Base-by-base conservation (phyloP, 1,140 invertebrate species). In the Aleiodes sp. region DNA sequence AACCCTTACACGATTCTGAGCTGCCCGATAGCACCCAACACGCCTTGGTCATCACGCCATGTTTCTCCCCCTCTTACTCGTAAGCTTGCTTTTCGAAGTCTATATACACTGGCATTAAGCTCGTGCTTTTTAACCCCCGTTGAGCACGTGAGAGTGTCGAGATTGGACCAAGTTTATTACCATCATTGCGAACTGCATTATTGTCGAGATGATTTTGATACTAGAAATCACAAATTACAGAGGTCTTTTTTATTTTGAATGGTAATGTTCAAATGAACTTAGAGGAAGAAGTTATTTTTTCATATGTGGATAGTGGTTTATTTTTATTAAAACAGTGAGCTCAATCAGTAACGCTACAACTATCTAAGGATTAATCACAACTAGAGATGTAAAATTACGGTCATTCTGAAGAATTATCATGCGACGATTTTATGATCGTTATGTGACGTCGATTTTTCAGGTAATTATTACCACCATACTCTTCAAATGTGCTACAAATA, bases 21-120 rank as follows among this genome's bases (percentile, higher is more conserved):
- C 16, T 8, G 21, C 16, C 43, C 46, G 64, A 66, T 66, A 66
- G 64, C 26, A 31, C 61, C 61, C 31, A 35, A 35, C 46, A 52
- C 19, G 3, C 46, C 46, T 9, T 64, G 52, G 68, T 65, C 61
- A 63, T 70, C 68, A 70, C 62, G 68, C 68, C 59, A 70, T 59
- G 12, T 19, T 59, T 4, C 31, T 33, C 29, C 8, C 16, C 29
- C 16, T 57, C 37, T 37, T n/a, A 21, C 19, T 16, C 10, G 19
- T 33, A 31, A 14, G 1, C 52, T 26, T 26, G 52, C 39, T 14
- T 14, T 26, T 46, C 14, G 19, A 26, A 8, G 10, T 6, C 21
- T 24, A 52, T 52, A 24, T 52, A 52, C 14, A 24, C 9, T 16
- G 46, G 16, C 26, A 24, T 52, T 52, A 24, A 16, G 12, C 46